Evolutionary conservation across 2,888 invertebrate genomes (phyloP).

Genomic region (Gryllus longicercus): DNA sequence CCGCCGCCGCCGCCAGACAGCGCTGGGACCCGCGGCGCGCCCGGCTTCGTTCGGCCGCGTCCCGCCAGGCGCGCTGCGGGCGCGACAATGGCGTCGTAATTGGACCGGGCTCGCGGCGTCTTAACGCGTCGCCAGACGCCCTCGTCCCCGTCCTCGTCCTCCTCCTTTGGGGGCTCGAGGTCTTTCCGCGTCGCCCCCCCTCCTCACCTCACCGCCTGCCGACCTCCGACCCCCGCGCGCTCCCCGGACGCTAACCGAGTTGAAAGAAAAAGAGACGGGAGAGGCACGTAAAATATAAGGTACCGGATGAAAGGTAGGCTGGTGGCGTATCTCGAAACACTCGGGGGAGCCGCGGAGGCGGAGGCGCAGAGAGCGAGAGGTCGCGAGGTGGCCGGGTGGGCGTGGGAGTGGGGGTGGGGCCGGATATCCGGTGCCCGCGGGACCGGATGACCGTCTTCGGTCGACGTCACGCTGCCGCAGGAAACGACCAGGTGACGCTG

Average conservation of each 20-base stretch:
- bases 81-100: conserved; percentile 10
- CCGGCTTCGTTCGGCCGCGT: not conserved
- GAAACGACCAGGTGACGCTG: too few relatives aligned
- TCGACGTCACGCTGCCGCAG: too few relatives aligned
- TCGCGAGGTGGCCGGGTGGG: not conserved
- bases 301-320: not conserved
- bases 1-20: too few relatives aligned
- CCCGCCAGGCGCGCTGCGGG: not conserved
- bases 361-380: not conserved
- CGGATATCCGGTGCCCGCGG: too few relatives aligned
- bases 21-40: too few relatives aligned
- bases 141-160: too few relatives aligned
- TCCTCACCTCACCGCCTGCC: not conserved
- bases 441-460: too few relatives aligned
- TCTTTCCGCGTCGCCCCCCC: not conserved
- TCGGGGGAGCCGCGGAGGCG: not conserved
- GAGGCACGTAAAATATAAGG: conserved; percentile 17
- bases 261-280: conserved; percentile 8
- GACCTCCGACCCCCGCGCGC: not conserved
- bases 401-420: not conserved
- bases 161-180: not conserved
- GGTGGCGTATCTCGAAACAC: not conserved
- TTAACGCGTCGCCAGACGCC: not conserved
- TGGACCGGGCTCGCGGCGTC: conserved; percentile 8
- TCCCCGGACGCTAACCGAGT: not conserved